Percentiles rank a stretch among this genome's conserved stretches.
phyloP scores from a whole-genome alignment of 2,113 vertebrate genomes.

The Oreochromis tanganicae region DNA sequence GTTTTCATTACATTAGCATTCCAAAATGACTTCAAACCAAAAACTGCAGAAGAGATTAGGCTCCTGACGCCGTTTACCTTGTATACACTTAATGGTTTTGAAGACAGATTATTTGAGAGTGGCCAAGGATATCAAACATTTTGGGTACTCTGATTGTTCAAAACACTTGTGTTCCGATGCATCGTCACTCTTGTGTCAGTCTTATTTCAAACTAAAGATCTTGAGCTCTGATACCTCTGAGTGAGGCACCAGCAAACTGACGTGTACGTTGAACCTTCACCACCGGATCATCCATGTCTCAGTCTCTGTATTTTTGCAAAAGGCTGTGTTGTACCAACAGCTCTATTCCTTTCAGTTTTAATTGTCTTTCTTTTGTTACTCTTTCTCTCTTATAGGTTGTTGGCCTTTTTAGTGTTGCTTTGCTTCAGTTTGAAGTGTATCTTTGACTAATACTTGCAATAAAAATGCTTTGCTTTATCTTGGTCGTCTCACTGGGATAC shows the following conservation, averaged over 20 bases:
- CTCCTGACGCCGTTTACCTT: conserved; percentile 13
- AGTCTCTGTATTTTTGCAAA: conserved; percentile 64
- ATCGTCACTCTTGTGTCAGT: conserved; percentile 17
- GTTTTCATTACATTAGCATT: conserved; percentile 55
- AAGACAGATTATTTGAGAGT: conserved; percentile 12
- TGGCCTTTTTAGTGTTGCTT: conserved; percentile 79
- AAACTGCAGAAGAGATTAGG: conserved; percentile 64
- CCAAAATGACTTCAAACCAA: conserved; percentile 60
- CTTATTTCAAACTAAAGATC: conserved; percentile 26
- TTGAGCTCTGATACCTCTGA: conserved; percentile 43
- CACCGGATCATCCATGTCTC: conserved; percentile 58
- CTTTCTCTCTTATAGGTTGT: conserved; percentile 61
- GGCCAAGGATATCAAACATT: conserved; percentile 34
- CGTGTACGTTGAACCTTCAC: conserved; percentile 9
- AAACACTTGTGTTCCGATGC: background rate
- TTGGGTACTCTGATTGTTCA: background rate
- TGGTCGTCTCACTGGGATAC: background rate
- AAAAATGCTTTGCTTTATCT: conserved; percentile 78
- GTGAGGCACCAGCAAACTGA: conserved; percentile 58
- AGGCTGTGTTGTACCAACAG: conserved; percentile 72
- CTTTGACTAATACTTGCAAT: conserved; percentile 87
- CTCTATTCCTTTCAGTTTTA: conserved; percentile 63
- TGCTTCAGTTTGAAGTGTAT: conserved; percentile 82
- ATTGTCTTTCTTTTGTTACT: conserved; percentile 65
- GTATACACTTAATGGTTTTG: conserved; percentile 14